phyloP scores from a whole-genome alignment of 2,888 invertebrate species.

The Drosophila formosana region DNA sequence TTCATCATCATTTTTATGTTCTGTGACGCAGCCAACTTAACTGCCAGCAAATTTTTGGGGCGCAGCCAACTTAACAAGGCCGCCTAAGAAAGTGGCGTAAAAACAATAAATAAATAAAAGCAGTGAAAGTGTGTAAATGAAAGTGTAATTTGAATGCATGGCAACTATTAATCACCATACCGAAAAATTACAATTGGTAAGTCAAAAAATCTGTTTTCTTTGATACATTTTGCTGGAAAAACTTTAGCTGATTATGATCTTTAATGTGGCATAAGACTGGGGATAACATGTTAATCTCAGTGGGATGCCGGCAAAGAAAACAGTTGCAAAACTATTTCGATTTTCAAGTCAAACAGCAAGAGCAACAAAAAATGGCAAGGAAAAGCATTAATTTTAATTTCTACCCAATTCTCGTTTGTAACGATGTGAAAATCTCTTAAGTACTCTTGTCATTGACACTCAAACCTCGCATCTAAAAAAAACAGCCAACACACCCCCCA shows the following conservation, averaged over 20 bases:
- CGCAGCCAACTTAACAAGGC: slow-evolving; percentile 7
- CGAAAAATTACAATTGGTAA: neutral
- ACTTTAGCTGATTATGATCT: neutral
- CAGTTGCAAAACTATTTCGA: slow-evolving; percentile 33
- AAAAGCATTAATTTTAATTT: slow-evolving; percentile 82
- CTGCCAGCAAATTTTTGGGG: neutral
- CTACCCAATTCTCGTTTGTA: slow-evolving; percentile 78
- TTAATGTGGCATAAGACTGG: neutral
- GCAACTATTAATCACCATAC: no score
- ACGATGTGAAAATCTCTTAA: slow-evolving; percentile 84
- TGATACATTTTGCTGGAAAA: neutral
- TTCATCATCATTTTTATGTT: neutral
- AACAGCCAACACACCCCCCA: slow-evolving; percentile 33
- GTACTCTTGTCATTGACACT: slow-evolving; percentile 82
- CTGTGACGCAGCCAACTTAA: neutral
- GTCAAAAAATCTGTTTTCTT: neutral
- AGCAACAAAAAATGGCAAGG: slow-evolving; percentile 35
- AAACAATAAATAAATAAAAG: slow-evolving; percentile 13
- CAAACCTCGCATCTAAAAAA: slow-evolving; percentile 58
- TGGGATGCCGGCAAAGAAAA: slow-evolving; percentile 3
- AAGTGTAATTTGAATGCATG: neutral
- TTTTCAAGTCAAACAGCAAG: slow-evolving; percentile 20
- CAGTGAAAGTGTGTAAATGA: neutral
- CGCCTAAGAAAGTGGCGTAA: no score
- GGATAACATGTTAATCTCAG: slow-evolving; percentile 1